Base-by-base conservation (phyloP, 37 sponge, comb jelly and placozoan species). In the Beroe forskalii region DNA sequence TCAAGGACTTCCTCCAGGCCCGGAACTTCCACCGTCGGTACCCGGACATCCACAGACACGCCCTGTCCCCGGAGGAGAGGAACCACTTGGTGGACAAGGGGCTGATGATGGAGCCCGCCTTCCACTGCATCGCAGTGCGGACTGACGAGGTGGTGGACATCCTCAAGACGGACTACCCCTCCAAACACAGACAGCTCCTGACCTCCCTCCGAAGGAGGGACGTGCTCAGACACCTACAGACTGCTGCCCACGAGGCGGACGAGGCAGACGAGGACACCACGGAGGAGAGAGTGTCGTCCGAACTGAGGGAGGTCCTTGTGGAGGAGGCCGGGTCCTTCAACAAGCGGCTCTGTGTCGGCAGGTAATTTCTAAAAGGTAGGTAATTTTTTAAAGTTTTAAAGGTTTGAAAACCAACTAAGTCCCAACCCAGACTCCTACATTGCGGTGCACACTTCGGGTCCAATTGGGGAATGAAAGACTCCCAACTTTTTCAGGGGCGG, bases 1-100 rank as follows among this genome's bases (percentile, higher is more conserved):
- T 96, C 31, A 92, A 91, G 36, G 98, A 95, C 67, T 97, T 67
- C 62, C 92, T 97, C 0, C 86, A 80, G 19, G 28, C 86, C 27
- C 37, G 86, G 25, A 80, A 80, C 31, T 80, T 80, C 86, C 86
- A 80, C 27, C 86, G 86, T 41, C 28, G 86, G 27, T 80, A 80
- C 48, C 86, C 86, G 2, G 86, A 80, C 86, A 80, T 80, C 12
- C 86, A 80, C 30, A 41, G 86, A 44, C 86, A 80, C 30, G 28
- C 86, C 6, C 28, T 80, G 1, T 19, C 27, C 17, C 38, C 55
- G 9, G 86, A 80, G n/a, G 86, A 80, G 86, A 80, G 86, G 55
- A 44, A 80, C 30, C 27, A 44, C 55, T 30, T 80, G 43, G 12
- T 80, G 3, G 86, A 80, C 30, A 0, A 20, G 55, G 86, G 86